Conservation (phyloP, 2,113 vertebrate genomes). For the Phalacrocorax aristotelis region DNA sequence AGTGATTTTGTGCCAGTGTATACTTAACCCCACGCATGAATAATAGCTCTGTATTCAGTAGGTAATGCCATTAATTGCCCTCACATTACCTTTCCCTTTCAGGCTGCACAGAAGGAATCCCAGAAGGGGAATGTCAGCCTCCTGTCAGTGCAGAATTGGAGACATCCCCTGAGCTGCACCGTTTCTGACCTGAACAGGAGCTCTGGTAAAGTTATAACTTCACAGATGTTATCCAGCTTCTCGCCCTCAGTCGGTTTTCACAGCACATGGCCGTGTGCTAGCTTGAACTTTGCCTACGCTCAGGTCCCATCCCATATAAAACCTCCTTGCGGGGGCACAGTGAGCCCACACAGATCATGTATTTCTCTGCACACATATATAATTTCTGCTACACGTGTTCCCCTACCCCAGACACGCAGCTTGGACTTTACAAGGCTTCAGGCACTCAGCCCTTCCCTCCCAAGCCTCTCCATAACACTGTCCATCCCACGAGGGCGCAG, state of each 20-base stretch:
- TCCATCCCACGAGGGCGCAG: background rate
- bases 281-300: background rate
- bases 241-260: background rate
- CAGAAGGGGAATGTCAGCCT: background rate
- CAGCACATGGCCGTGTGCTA: background rate
- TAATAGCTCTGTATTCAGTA: background rate
- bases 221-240: background rate
- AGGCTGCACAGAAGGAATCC: background rate
- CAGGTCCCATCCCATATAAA: background rate
- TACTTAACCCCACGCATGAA: background rate
- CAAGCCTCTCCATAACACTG: background rate
- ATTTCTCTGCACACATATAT: fast-evolving
- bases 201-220: background rate
- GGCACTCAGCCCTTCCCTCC: background rate
- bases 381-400: background rate
- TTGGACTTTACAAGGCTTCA: background rate
- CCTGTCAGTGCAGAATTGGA: background rate
- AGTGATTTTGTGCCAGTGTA: background rate
- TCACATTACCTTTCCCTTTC: constrained; percentile 32
- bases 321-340: background rate
- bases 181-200: background rate
- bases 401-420: background rate
- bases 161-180: background rate
- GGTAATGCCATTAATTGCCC: background rate
- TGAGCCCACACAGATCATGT: fast-evolving